Base-by-base conservation (phyloP, 2,113 vertebrate species). In the Poeciliopsis prolifica region DNA sequence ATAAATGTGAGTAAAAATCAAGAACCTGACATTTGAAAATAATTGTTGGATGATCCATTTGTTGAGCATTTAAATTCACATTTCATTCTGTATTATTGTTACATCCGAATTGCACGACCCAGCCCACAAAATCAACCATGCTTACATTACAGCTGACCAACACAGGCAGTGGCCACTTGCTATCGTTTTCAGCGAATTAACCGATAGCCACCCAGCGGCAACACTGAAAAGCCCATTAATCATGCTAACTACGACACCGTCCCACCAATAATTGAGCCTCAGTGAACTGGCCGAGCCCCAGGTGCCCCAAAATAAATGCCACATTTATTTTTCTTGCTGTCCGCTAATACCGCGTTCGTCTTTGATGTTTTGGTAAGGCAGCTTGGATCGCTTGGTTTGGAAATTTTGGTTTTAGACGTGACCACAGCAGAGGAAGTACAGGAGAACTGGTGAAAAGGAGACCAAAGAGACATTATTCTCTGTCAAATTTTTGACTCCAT, bases 181-280 rank as follows among this genome's bases (percentile, higher is more conserved):
- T 90, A 87, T 93, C 70, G 86, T 80, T 93, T 92, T 90, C 90
- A 87, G 79, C 72, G 40, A 88, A 88, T 82, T 77, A 91, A 88
- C 82, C 87, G 90, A 92, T 92, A 91, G 88, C 88, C 86, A 86
- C 87, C 90, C 91, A 93, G 92, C 72, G 92, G 79, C 80, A 92
- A 92, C 88, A 92, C 77, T 78, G 88, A 82, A 87, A 83, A 70
- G 69, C 81, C 83, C 80, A 92, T 92, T 85, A 89, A 92, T 94
- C 90, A 89, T 76, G 54, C 29, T 58, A 81, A 76, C 79, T 85
- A 82, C 76, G 82, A 86, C 63, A 73, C 51, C 70, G 61, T 80
- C 62, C 77, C 83, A 91, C 92, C 91, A 89, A 87, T 89, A 92
- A 93, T 92, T 86, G 88, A 88, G 86, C 75, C 79, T 68, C 76